Evolutionary conservation across 2,797 vertebrate genomes (phyloP).

Genomic region (Siniperca obscura): DNA sequence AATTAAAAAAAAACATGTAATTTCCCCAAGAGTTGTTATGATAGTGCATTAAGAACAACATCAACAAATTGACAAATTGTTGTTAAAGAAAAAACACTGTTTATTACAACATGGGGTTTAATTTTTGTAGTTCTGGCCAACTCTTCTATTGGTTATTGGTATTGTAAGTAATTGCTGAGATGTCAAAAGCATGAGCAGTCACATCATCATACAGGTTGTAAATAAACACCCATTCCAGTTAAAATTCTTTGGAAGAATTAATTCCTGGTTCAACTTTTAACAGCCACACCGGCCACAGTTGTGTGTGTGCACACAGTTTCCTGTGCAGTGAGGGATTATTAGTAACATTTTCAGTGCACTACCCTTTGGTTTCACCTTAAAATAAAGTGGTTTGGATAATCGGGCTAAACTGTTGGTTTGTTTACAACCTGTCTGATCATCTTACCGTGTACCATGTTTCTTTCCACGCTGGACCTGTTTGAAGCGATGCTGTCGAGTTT

Average conservation of each 20-base stretch:
- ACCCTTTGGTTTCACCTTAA: not conserved
- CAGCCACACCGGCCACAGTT: not conserved
- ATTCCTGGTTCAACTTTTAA: conserved; percentile 1
- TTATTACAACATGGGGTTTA: not conserved
- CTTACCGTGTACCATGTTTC: not conserved
- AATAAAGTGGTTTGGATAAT: not conserved
- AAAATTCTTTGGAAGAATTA: not conserved
- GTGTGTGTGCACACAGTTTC: not conserved
- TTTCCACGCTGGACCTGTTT: not conserved
- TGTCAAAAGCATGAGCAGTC: not conserved
- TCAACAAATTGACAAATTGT: too few species aligned
- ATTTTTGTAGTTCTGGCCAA: not conserved
- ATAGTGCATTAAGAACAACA: too few species aligned
- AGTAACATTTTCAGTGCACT: not conserved
- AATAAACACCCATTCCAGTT: not conserved
- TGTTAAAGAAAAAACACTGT: not conserved
- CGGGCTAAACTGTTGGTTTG: too few species aligned
- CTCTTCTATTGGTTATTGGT: not conserved
- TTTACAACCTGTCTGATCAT: not conserved
- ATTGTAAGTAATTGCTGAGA: not conserved
- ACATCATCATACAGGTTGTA: not conserved
- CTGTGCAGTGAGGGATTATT: not conserved
- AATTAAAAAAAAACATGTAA: too few species aligned
- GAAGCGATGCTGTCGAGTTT: not conserved
- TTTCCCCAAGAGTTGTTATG: too few species aligned